Base-by-base conservation (phyloP, 2,113 vertebrate genomes). In the Psittacara wagleri region DNA sequence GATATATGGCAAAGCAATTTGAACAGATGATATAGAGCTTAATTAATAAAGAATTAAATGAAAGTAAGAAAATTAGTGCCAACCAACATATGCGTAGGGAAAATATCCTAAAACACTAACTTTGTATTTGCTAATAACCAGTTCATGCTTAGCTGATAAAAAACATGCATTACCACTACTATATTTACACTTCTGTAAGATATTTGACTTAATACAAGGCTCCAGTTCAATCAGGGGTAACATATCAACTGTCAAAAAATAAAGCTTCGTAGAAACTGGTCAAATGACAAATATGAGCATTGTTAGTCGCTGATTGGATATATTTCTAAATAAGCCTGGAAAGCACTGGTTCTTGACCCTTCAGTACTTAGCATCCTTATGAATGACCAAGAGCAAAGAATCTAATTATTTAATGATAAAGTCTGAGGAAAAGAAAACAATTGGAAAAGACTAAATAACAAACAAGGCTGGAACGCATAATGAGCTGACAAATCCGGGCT, bases 1-100 rank as follows among this genome's bases (percentile, higher is more conserved):
- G 76, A 94, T 78, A 95, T 33, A 83, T 28, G 27, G 88, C 68
- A 94, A 93, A 96, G 66, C 24, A 81, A 51, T 88, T 90, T 83
- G 68, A 96, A 88, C 51, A 93, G 90, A 92, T 90, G 43, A 93
- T 51, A 84, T 0, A 63, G 23, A 96, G 61, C 35, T 83, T 86
- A 94, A 94, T 90, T 90, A 96, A 81, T 86, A 92, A 59, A 62
- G n/a, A 93, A 92, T 74, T 85, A 87, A 92, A 93, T 52, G 77
- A 55, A 80, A 90, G 37, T 80, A 97, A 94, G 74, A 88, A 92
- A 93, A 86, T 94, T 55, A 93, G 73, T 83, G 80, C 69, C 29
- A 94, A 94, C 81, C 79, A 86, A 88, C 76, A 90, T 83, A 80
- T 67, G 41, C 43, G 70, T 79, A 69, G 29, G 66, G 52, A 95